Evolutionary conservation across 2,888 invertebrate species (phyloP), one percentile per base, ranked within the genome.

Genomic region (Drosophila atroscutellata): DNA sequence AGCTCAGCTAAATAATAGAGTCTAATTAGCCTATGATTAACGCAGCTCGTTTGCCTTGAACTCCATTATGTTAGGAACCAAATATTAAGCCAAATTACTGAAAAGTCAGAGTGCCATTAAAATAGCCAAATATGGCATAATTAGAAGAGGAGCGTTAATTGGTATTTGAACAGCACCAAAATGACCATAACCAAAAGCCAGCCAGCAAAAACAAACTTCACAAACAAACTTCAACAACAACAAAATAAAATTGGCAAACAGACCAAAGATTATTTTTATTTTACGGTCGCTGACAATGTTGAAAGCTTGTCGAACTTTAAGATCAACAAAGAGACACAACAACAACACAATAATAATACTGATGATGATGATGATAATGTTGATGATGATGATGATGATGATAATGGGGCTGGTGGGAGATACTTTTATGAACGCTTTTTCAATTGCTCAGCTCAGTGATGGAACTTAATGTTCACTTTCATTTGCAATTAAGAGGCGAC

Each of bases 381-480:
- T 9, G 39, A 39, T 39, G n/a, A 9, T 9, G 6, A 51, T 26
- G 26, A 24, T 72, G 34, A 52, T 59, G 36, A n/a, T 70, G 36
- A 42, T 75, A 28, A 37, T 59, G 54, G 18, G 32, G 32, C 36
- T 55, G 32, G 68, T 79, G 80, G 75, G 65, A 70, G 79, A 51
- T 67, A 63, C 50, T 57, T 62, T 39, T 37, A 56, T 54, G 45
- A 49, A 64, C 59, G 56, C 54, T 58, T 72, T 77, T 77, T 71
- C 80, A 77, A 77, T 80, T 77, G 77, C 71, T 20, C 42, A 62
- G 62, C 70, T 59, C 64, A 24, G 24, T 56, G 52, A 57, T 37
- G 72, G 61, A 54, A 59, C 55, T 72, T 72, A 64, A 64, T 73
- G 73, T 70, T 71, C 83, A 86, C 81, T 86, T 85, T 86, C 74